Evolutionary conservation across 1,140 invertebrate genomes (phyloP).

Genomic region (Sarcophaga peregrina): DNA sequence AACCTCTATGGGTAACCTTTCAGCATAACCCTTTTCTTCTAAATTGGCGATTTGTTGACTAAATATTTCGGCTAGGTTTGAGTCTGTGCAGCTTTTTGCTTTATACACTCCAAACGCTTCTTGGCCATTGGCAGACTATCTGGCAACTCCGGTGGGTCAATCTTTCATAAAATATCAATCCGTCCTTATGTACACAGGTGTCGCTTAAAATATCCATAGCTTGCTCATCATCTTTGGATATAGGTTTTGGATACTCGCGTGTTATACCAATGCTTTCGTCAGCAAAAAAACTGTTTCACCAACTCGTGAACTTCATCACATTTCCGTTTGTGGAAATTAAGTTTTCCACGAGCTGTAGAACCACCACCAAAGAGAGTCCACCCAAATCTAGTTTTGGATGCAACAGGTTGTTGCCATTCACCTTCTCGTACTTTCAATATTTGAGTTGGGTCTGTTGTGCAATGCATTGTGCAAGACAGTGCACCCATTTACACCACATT

Average conservation of each 20-base stretch:
- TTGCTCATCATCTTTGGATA: conserved; percentile 30
- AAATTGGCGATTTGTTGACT: conserved; percentile 1
- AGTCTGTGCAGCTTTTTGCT: neutral
- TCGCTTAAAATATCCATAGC: neutral
- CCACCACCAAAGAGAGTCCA: conserved; percentile 19
- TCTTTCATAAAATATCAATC: conserved; percentile 31
- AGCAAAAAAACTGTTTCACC: neutral
- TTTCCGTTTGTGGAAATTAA: neutral
- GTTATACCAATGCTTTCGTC: neutral
- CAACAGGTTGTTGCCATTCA: conserved; percentile 18
- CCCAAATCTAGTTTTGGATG: neutral
- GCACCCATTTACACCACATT: neutral
- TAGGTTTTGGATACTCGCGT: neutral
- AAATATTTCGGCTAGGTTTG: neutral
- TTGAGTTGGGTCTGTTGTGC: neutral
- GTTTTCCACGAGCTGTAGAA: neutral
- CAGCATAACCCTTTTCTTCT: conserved; percentile 20
- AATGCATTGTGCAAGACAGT: neutral
- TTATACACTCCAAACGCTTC: conserved; percentile 34
- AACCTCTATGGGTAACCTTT: neutral
- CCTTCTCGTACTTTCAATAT: conserved; percentile 3
- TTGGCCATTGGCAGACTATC: conserved; percentile 43
- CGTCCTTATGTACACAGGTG: neutral
- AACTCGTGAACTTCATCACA: conserved; percentile 5
- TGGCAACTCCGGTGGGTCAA: conserved; percentile 34